phyloP scores from a whole-genome alignment of 2,888 invertebrate genomes.

The Eilema depressum region DNA sequence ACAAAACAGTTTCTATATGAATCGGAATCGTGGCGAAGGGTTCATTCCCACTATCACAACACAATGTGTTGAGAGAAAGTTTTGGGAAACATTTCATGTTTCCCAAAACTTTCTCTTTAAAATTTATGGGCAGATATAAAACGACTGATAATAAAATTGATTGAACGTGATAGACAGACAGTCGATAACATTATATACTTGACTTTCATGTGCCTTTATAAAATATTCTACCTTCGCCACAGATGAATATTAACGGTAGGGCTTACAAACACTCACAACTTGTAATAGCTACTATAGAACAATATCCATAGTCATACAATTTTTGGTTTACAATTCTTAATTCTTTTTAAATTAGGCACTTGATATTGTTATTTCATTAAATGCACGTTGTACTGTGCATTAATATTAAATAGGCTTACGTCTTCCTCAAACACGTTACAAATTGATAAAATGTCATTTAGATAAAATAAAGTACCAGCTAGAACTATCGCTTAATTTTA shows the following conservation, averaged over 20 bases:
- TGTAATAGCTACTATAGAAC: neutral
- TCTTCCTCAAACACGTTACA: neutral
- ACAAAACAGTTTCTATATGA: neutral
- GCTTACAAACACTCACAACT: neutral
- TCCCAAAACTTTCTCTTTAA: neutral
- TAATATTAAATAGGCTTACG: neutral
- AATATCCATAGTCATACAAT: neutral
- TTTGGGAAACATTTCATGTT: too few relatives aligned
- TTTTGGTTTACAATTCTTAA: neutral
- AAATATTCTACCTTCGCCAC: constrained; percentile 2
- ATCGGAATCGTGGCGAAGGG: neutral
- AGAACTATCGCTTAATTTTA: neutral
- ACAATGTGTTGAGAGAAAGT: too few relatives aligned
- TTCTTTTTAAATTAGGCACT: neutral
- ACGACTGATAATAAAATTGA: neutral
- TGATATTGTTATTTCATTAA: neutral
- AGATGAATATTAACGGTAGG: neutral
- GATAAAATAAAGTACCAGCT: neutral
- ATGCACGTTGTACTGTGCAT: neutral
- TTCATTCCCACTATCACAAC: neutral
- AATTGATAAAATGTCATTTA: neutral
- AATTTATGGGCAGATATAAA: neutral
- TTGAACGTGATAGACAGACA: neutral
- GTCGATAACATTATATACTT: neutral
- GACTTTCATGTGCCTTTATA: neutral